phyloP scores from a whole-genome alignment of 2,797 vertebrate species.

The Myotis vivesi region DNA sequence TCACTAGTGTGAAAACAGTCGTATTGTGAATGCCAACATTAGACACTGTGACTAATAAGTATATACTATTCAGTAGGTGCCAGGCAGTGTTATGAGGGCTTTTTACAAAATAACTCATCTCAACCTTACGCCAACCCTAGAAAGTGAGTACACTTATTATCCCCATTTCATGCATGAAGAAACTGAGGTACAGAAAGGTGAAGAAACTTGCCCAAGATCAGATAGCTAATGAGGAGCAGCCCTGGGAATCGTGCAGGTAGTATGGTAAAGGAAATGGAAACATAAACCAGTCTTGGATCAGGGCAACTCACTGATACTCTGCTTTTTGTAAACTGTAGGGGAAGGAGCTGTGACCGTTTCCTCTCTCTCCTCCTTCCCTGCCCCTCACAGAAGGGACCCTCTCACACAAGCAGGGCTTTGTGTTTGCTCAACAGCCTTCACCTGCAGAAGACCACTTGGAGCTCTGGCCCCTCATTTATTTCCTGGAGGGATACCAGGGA shows the following conservation, averaged over 20 bases:
- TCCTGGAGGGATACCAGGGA: not conserved
- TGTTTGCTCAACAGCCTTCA: not conserved
- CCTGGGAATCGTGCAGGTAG: not conserved
- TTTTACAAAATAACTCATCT: not conserved
- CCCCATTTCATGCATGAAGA: not conserved
- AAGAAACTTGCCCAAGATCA: not conserved
- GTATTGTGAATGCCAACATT: not conserved
- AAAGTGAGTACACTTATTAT: not conserved
- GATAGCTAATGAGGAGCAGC: not conserved
- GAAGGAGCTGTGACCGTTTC: not conserved
- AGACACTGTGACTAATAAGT: not conserved
- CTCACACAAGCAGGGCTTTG: not conserved
- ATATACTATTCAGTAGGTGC: not conserved
- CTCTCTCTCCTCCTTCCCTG: not conserved
- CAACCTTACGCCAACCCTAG: not conserved
- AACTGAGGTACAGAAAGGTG: not conserved
- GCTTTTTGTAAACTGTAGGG: not conserved
- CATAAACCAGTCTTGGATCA: not conserved
- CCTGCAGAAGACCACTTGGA: not conserved
- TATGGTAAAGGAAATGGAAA: not conserved
- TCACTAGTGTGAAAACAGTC: not conserved
- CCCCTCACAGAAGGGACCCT: not conserved
- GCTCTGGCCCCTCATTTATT: not conserved
- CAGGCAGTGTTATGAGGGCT: not conserved
- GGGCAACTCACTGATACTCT: not conserved